These are phyloP conservation scores for Perca fluviatilis DNA, from an alignment of 2,113 vertebrate genomes.

Conservation along the genomic window DNA sequence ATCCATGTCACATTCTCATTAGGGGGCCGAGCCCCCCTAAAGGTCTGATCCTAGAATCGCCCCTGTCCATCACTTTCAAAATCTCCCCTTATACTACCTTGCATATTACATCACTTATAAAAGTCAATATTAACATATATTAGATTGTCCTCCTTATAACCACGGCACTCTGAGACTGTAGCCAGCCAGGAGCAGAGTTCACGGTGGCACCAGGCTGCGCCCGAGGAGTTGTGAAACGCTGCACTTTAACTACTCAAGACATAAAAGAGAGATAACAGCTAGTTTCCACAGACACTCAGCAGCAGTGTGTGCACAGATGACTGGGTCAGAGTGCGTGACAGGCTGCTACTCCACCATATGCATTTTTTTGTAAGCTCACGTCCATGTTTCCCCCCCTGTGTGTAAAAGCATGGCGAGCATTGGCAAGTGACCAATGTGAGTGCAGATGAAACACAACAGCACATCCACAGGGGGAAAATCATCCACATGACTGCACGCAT, in stretches of 20 bases:
- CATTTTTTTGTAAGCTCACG: not conserved
- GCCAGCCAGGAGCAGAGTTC: constrained; percentile 28
- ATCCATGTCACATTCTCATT: too few relatives aligned
- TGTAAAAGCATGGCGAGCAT: not conserved
- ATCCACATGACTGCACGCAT: constrained; percentile 43
- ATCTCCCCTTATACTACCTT: not conserved
- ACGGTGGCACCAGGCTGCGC: not conserved
- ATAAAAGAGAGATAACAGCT: constrained; percentile 12
- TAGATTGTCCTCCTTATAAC: constrained; percentile 25
- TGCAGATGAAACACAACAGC: not conserved
- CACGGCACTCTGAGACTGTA: not conserved
- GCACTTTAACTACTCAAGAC: constrained; percentile 3
- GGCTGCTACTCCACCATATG: not conserved
- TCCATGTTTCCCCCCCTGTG: not conserved
- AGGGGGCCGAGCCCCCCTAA: too few relatives aligned
- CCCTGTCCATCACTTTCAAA: not conserved
- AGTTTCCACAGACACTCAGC: constrained; percentile 23
- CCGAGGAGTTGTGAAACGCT: constrained; percentile 22
- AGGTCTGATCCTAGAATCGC: too few relatives aligned
- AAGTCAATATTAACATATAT: constrained; percentile 3
- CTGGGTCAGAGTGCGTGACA: constrained; percentile 44
- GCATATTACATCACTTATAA: not conserved
- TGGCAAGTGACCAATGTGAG: not conserved
- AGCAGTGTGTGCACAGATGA: constrained; percentile 34
- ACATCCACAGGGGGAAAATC: constrained; percentile 15